Evolutionary conservation across 2,888 invertebrate genomes (phyloP).

Genomic region (Philonicus albiceps): DNA sequence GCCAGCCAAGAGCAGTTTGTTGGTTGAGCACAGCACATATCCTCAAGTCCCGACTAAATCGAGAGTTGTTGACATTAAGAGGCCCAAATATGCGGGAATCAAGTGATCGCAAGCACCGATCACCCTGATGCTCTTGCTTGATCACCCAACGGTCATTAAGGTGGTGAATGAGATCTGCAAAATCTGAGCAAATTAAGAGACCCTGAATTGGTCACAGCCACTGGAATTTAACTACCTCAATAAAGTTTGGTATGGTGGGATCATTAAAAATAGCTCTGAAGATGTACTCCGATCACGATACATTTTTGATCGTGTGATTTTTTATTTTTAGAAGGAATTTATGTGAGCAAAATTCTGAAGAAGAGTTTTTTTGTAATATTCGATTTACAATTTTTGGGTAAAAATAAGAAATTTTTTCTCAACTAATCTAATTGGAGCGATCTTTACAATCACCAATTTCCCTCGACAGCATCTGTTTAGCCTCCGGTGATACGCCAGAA

Average conservation of each 20-base stretch:
- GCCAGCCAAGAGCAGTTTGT: background rate
- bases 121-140: background rate
- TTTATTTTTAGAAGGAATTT: background rate
- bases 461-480: background rate
- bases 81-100: background rate
- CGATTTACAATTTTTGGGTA: background rate
- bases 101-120: background rate
- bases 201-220: background rate
- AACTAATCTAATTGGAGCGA: background rate
- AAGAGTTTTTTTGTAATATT: background rate
- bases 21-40: background rate
- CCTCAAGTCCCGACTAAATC: background rate
- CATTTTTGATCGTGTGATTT: background rate
- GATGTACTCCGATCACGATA: background rate
- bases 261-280: background rate
- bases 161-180: background rate
- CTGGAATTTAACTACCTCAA: background rate
- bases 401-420: background rate
- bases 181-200: background rate
- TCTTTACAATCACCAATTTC: background rate
- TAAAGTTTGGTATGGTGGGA: background rate
- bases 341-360: background rate
- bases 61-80: slow-evolving; percentile 18
- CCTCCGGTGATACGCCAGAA: background rate
- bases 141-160: background rate